Conservation (phyloP, 2,797 vertebrate genomes). For the Hoplostethus mediterraneus region DNA sequence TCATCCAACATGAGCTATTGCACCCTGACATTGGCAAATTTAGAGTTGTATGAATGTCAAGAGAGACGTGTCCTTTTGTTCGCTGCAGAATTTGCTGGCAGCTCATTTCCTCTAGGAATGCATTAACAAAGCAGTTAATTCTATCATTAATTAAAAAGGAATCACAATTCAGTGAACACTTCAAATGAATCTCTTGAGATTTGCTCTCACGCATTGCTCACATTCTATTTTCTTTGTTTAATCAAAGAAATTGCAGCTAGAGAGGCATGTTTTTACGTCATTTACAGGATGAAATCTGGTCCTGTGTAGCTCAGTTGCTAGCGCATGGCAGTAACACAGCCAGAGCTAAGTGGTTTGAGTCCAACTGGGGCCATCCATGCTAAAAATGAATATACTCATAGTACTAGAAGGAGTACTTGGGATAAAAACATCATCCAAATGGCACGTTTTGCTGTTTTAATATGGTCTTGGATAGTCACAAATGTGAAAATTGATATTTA, state of each 20-base stretch:
- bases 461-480: conserved; percentile 8
- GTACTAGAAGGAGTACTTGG: conserved; percentile 17
- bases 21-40: conserved; percentile 76
- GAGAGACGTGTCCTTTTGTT: conserved; percentile 85
- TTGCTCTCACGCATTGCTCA: conserved; percentile 80
- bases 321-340: conserved; percentile 64
- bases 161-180: conserved; percentile 86
- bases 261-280: conserved; percentile 51
- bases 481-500: conserved; percentile 9
- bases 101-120: conserved; percentile 85
- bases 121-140: conserved; percentile 88
- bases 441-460: background rate
- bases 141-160: conserved; percentile 87
- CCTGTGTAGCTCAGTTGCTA: conserved; percentile 60
- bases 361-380: conserved; percentile 47
- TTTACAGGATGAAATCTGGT: conserved; percentile 52
- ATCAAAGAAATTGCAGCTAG: conserved; percentile 64
- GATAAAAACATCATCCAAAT: background rate
- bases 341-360: conserved; percentile 54
- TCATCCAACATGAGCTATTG: conserved; percentile 73
- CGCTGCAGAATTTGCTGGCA: conserved; percentile 73
- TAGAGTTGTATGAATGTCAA: conserved; percentile 82
- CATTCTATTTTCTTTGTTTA: conserved; percentile 76
- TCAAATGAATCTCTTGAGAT: conserved; percentile 88
- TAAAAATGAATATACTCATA: conserved; percentile 42